Conservation (phyloP, 37 sponge, comb jelly and placozoan genomes). For the Halichondria panicea region DNA sequence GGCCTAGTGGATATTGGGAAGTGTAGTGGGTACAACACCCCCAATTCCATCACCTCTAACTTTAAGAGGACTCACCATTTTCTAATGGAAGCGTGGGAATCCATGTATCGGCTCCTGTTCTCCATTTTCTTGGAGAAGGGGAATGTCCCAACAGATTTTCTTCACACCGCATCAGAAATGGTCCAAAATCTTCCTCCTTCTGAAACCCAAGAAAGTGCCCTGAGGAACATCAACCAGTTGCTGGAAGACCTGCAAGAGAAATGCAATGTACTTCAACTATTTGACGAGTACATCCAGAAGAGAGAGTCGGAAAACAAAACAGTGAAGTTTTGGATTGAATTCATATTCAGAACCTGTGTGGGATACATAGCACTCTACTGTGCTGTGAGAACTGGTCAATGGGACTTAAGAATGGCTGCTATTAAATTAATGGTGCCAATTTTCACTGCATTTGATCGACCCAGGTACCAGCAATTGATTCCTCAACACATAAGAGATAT, state of each 20-base stretch:
- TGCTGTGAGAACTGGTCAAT: slow-evolving; percentile 19
- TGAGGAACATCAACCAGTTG: neutral
- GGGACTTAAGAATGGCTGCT: too few species aligned
- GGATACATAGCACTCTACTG: slow-evolving; percentile 17
- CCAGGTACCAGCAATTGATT: slow-evolving; percentile 4
- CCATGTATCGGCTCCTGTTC: neutral
- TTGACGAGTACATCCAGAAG: neutral
- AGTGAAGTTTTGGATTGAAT: slow-evolving; percentile 33
- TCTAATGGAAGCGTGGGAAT: slow-evolving; percentile 10
- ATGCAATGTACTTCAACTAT: neutral
- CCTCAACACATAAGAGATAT: too few species aligned
- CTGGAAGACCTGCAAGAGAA: neutral
- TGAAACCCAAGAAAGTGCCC: neutral
- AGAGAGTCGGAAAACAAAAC: neutral
- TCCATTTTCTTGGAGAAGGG: neutral
- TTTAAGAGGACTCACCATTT: too few species aligned
- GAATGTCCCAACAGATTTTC: neutral
- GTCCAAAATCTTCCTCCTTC: neutral
- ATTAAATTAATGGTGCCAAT: too few species aligned
- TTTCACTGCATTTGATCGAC: too few species aligned
- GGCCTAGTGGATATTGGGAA: too few species aligned
- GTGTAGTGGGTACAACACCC: too few species aligned
- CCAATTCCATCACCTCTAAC: neutral
- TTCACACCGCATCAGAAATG: neutral
- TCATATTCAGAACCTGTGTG: slow-evolving; percentile 1